Percentiles rank a stretch among this genome's conserved stretches.
phyloP scores from a whole-genome alignment of 2,888 invertebrate species.

The Lasioglossum marginatum region DNA sequence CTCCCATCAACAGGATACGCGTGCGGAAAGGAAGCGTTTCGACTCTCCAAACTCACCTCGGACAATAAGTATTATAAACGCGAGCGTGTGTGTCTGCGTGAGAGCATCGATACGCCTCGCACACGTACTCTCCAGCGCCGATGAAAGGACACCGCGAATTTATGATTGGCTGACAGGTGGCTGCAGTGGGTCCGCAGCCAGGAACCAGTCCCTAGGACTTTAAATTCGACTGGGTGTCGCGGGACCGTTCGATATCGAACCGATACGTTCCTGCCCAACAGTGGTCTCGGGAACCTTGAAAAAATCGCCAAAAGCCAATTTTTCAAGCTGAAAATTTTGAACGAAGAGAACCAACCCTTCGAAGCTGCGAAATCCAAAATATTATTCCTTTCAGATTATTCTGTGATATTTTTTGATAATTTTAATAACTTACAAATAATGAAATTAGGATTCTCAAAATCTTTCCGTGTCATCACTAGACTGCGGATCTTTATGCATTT shows the following conservation, averaged over 20 bases:
- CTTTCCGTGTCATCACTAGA: too few species aligned
- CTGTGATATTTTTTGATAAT: too few species aligned
- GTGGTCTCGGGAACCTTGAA: neutral
- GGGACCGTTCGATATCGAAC: slow-evolving; percentile 29
- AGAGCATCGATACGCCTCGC: neutral
- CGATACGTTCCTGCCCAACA: neutral
- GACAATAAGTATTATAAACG: slow-evolving; percentile 26
- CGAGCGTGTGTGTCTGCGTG: neutral
- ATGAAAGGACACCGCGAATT: slow-evolving; percentile 69
- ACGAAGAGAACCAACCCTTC: too few species aligned
- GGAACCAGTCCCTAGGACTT: slow-evolving; percentile 50
- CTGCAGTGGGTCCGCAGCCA: slow-evolving; percentile 26
- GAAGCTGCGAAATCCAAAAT: too few species aligned
- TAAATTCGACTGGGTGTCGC: slow-evolving; percentile 31
- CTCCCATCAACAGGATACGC: slow-evolving; percentile 64
- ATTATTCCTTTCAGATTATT: too few species aligned
- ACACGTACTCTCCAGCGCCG: slow-evolving; percentile 40
- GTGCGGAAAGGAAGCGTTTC: slow-evolving; percentile 68
- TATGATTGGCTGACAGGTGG: slow-evolving; percentile 63
- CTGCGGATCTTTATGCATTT: too few species aligned
- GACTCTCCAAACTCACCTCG: slow-evolving; percentile 59
- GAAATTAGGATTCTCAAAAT: too few species aligned
- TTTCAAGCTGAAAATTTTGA: too few species aligned
- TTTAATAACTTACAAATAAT: too few species aligned
- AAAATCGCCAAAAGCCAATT: too few species aligned